Evolutionary conservation across 2,888 invertebrate genomes (phyloP).

Genomic region (Stratiomys singularior): DNA sequence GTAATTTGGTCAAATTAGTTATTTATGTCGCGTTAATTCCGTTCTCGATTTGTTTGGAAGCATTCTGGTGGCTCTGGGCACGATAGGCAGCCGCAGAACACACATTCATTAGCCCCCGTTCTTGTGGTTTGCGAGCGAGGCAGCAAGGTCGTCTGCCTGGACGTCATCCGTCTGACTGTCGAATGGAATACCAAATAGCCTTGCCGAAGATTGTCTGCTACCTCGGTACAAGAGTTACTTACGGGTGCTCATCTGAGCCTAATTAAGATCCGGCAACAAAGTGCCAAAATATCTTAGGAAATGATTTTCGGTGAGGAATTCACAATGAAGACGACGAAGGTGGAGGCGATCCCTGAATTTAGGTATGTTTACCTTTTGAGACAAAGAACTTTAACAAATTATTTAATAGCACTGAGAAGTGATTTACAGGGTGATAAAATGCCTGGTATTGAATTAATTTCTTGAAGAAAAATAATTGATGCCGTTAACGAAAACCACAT

Average conservation of each 20-base stretch:
- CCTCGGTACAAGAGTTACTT: background rate
- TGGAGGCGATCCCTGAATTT: too few species aligned
- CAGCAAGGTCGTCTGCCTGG: background rate
- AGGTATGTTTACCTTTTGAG: too few species aligned
- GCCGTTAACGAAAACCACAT: too few species aligned
- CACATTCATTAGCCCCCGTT: conserved; percentile 40
- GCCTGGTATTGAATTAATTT: too few species aligned
- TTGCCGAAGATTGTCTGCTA: background rate
- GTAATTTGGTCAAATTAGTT: conserved; percentile 54
- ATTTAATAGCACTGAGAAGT: too few species aligned
- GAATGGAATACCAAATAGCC: conserved; percentile 1
- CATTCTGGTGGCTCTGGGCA: conserved; percentile 44
- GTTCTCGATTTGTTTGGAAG: conserved; percentile 51
- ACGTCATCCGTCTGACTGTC: background rate
- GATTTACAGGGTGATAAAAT: too few species aligned
- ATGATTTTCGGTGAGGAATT: conserved; percentile 9
- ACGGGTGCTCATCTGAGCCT: conserved; percentile 5
- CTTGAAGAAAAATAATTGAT: too few species aligned
- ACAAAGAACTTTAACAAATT: too few species aligned
- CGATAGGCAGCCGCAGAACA: conserved; percentile 35
- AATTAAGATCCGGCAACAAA: conserved; percentile 45
- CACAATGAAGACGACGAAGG: too few species aligned
- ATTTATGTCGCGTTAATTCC: conserved; percentile 54
- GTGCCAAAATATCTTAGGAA: conserved; percentile 40
- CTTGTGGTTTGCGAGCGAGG: conserved; percentile 2